These are phyloP conservation scores for Neotoxoptera formosana DNA, from an alignment of 1,140 invertebrate species.

Conservation along the genomic window DNA sequence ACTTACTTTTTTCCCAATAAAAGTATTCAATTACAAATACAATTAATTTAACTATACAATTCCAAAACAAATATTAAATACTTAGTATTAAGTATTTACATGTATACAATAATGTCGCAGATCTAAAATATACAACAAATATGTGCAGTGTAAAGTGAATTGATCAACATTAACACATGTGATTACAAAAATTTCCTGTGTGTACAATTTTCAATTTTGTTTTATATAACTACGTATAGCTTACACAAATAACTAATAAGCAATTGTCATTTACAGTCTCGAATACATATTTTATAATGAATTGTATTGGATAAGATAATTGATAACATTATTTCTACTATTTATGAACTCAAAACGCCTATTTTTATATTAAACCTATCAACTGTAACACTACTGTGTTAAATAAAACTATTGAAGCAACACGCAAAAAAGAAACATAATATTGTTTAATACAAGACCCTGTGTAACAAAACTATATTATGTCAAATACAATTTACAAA, in stretches of 20 bases:
- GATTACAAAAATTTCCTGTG: background rate
- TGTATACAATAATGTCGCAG: background rate
- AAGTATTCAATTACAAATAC: background rate
- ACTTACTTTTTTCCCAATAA: background rate
- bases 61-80: too few relatives aligned
- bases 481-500: background rate
- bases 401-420: background rate
- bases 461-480: background rate
- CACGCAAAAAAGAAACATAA: background rate
- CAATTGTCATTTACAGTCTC: background rate
- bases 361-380: background rate
- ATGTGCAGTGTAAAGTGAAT: background rate
- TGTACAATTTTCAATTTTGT: background rate
- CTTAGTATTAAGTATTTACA: background rate
- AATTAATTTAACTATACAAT: too few relatives aligned
- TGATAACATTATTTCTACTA: background rate
- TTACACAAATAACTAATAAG: background rate
- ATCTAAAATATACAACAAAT: background rate
- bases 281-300: background rate
- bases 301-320: background rate
- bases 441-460: background rate
- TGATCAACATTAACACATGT: background rate
- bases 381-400: background rate
- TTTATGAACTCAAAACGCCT: background rate
- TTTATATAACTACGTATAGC: too few relatives aligned